phyloP scores from a whole-genome alignment of 2,888 invertebrate species.

The Falcaria lacertinaria region DNA sequence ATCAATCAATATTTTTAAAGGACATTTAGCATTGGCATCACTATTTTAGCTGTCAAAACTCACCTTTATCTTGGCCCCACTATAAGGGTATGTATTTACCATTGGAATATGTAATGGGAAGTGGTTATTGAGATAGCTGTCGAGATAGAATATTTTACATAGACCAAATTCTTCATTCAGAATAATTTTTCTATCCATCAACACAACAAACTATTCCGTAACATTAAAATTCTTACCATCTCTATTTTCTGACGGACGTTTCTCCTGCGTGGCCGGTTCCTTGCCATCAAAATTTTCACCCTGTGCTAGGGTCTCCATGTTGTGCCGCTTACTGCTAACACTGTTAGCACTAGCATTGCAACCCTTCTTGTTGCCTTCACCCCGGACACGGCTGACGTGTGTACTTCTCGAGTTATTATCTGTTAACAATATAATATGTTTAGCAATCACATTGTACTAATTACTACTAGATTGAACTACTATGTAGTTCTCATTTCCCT shows the following conservation, averaged over 20 bases:
- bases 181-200: too few species aligned
- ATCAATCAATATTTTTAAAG: too few species aligned
- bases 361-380: constrained; percentile 68
- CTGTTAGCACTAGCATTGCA: constrained; percentile 62
- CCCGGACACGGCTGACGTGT: constrained; percentile 63
- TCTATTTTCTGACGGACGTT: constrained; percentile 48
- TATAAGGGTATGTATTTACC: too few species aligned
- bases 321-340: constrained; percentile 57
- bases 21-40: too few species aligned
- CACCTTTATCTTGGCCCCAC: too few species aligned
- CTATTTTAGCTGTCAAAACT: too few species aligned
- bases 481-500: constrained; percentile 99
- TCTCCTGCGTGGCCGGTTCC: constrained; percentile 57
- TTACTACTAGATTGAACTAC: constrained; percentile 91
- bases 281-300: constrained; percentile 67
- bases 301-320: constrained; percentile 73
- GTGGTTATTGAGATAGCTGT: too few species aligned
- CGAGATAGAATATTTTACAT: too few species aligned
- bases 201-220: too few species aligned
- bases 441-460: background rate
- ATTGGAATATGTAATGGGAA: too few species aligned
- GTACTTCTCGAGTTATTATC: constrained; percentile 63
- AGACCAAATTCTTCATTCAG: too few species aligned
- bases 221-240: constrained; percentile 41
- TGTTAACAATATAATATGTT: constrained; percentile 28